phyloP scores from a whole-genome alignment of 1,140 invertebrate species.

The Ostrea denselamellosa region DNA sequence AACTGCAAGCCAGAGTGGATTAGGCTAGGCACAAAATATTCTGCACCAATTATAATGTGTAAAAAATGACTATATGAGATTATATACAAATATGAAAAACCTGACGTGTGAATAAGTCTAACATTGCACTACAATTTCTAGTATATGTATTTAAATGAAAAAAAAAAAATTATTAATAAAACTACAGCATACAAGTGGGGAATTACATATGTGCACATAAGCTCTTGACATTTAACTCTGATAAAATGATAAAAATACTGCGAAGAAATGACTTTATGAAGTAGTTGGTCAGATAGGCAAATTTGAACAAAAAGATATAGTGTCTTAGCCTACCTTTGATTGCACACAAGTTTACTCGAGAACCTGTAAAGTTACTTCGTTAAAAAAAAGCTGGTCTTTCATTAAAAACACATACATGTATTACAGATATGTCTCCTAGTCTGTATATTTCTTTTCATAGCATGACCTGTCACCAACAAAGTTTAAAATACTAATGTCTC shows the following conservation, averaged over 20 bases:
- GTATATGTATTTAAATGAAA: too few species aligned
- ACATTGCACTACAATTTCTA: too few species aligned
- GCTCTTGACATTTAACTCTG: neutral
- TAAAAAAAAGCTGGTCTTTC: neutral
- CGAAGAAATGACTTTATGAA: neutral
- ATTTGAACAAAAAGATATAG: slow-evolving; percentile 1
- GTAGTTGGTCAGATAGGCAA: slow-evolving; percentile 19
- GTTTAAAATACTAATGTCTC: neutral
- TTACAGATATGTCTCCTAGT: neutral
- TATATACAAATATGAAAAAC: too few species aligned
- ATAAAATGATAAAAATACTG: neutral
- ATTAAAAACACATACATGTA: neutral
- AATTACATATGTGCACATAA: neutral
- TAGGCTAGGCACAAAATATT: too few species aligned
- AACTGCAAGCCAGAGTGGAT: too few species aligned
- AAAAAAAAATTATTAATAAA: too few species aligned
- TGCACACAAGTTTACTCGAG: slow-evolving; percentile 8
- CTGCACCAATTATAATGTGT: too few species aligned
- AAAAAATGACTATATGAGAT: too few species aligned
- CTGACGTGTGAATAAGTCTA: too few species aligned
- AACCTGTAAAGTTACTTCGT: slow-evolving; percentile 18
- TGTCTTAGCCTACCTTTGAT: slow-evolving; percentile 25
- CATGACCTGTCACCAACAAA: neutral
- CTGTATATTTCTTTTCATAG: neutral
- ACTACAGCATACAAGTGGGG: too few species aligned